A percentile compares a stretch with the other conserved stretches of the same genome.
phyloP scores from a whole-genome alignment of 2,113 vertebrate species.

The Elgaria multicarinata region DNA sequence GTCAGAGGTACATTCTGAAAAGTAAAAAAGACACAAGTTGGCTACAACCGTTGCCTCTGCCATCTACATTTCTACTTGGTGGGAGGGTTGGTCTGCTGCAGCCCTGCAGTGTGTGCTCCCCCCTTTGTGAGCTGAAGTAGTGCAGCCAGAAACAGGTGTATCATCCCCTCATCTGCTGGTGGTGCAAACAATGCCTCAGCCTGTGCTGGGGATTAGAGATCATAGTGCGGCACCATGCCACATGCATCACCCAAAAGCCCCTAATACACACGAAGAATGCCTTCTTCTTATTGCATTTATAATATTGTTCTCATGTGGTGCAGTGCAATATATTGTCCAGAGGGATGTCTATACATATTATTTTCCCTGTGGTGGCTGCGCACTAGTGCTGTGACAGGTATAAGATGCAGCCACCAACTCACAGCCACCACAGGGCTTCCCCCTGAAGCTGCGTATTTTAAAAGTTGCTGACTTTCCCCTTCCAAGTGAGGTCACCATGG shows the following conservation, averaged over 20 bases:
- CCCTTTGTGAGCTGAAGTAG: background rate
- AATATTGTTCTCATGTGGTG: background rate
- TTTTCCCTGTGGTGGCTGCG: too few relatives aligned
- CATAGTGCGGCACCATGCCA: background rate
- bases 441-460: too few relatives aligned
- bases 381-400: too few relatives aligned
- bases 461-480: too few relatives aligned
- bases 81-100: background rate
- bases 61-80: background rate
- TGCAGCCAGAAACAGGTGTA: background rate
- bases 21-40: background rate
- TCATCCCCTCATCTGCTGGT: background rate
- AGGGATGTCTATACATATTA: too few relatives aligned
- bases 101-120: background rate
- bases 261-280: background rate
- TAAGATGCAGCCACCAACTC: too few relatives aligned
- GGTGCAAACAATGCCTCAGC: background rate
- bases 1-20: background rate
- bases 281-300: background rate
- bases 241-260: background rate
- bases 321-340: background rate
- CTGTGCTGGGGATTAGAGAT: background rate
- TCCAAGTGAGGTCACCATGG: too few relatives aligned
- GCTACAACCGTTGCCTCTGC: background rate
- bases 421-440: too few relatives aligned